Evolutionary conservation across 2,888 invertebrate species (phyloP), one percentile per base, ranked within the genome.

Genomic region (Pyrrhia umbra): DNA sequence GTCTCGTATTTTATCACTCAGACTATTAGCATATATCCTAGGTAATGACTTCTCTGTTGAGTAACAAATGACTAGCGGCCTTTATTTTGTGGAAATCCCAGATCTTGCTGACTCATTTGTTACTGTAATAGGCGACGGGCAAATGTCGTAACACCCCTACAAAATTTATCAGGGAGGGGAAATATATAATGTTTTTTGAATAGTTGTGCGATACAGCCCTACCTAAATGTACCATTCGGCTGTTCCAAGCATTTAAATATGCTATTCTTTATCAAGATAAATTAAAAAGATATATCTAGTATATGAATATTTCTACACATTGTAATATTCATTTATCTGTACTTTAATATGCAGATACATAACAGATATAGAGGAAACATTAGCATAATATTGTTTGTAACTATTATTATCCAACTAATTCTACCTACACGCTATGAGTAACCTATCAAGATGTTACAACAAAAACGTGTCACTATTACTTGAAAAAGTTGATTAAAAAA

Each of bases 21-120:
- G 2, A 6, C 21, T 42, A 75, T 74, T 66, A 37, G 25, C 56
- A 66, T 70, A 66, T 70, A 61, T 23, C 18, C 39, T 59, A 49
- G 16, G 39, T 34, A 56, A 60, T 27, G n/a, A n/a, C n/a, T 20
- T 18, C 40, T 30, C 3, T 18, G 20, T 52, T 72, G 40, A 45
- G 18, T 49, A 45, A 61, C 9, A 47, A 45, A 39, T 39, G 15
- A 8, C 13, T 40, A 8, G 2, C 20, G 42, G 21, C 16, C n/a
- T 9, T 49, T 37, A 27, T 0, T 25, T 25, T 42, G 23, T 39
- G 58, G 43, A 58, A 59, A 59, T 50, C 21, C 45, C 18, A 8
- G 1, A 16, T 27, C 6, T 39, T 5, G 16, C n/a, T 16, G 43
- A 67, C n/a, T 60, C 34, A 47, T 47, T 46, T 56, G 21, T 0